Conservation (phyloP, 2,888 invertebrate genomes). For the Brachylomia viminalis region DNA sequence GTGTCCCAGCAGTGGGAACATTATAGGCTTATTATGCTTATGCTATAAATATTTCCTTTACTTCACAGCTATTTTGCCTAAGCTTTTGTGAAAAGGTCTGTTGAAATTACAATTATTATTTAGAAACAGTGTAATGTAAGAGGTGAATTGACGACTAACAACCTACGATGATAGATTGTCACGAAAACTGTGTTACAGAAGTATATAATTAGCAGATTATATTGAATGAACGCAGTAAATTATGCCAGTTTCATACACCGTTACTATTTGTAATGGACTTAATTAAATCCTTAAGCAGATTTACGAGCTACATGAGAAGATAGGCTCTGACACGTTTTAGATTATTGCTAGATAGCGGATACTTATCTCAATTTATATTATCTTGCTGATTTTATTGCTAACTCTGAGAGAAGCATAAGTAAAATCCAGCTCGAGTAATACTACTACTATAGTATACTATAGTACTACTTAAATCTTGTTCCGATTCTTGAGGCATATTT, state of each 20-base stretch:
- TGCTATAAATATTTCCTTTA: neutral
- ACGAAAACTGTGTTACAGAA: conserved; percentile 49
- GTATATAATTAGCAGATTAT: conserved; percentile 36
- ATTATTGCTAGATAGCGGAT: conserved; percentile 44
- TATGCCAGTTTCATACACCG: conserved; percentile 50
- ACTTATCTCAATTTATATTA: conserved; percentile 47
- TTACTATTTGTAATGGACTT: conserved; percentile 57
- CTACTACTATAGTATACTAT: too few relatives aligned
- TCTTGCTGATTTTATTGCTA: conserved; percentile 28
- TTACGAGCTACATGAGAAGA: conserved; percentile 49
- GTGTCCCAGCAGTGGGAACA: neutral
- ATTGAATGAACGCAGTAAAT: conserved; percentile 51
- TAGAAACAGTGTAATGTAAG: conserved; percentile 13
- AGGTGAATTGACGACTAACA: conserved; percentile 14
- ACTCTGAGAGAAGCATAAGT: neutral
- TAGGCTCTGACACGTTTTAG: conserved; percentile 52
- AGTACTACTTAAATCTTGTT: too few relatives aligned
- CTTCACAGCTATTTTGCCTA: neutral
- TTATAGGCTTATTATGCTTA: neutral
- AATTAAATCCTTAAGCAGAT: conserved; percentile 57
- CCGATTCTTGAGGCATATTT: too few relatives aligned
- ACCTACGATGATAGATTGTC: conserved; percentile 58
- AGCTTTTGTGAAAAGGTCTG: neutral
- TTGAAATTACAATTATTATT: conserved; percentile 14
- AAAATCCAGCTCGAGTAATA: neutral